phyloP scores from a whole-genome alignment of 2,113 vertebrate species.

The Callopanchax toddi region DNA sequence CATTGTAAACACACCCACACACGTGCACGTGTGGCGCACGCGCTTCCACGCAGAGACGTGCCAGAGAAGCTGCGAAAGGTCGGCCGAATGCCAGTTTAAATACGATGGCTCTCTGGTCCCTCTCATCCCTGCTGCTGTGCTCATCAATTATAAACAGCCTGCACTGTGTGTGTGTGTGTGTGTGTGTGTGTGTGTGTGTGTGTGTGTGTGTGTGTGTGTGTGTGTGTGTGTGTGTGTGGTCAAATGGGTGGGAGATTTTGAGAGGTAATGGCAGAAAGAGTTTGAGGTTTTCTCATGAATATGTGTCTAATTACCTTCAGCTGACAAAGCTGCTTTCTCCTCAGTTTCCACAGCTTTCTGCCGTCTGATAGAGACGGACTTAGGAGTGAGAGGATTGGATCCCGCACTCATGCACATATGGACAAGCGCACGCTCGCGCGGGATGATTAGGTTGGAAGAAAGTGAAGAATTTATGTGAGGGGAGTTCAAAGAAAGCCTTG shows the following conservation, averaged over 20 bases:
- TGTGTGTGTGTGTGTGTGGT: constrained; percentile 9
- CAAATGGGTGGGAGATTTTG: constrained; percentile 10
- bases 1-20: constrained; percentile 28
- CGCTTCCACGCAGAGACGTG: constrained; percentile 18
- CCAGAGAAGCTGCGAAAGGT: constrained; percentile 55
- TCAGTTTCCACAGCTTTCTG: background rate
- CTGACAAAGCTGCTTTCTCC: constrained; percentile 24
- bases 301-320: constrained; percentile 28
- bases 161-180: constrained; percentile 22
- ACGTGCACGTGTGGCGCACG: background rate
- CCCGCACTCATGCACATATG: background rate
- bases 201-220: background rate
- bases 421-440: background rate
- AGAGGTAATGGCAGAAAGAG: constrained; percentile 5
- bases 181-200: background rate
- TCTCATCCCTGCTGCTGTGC: constrained; percentile 57
- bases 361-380: constrained; percentile 7
- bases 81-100: constrained; percentile 57
- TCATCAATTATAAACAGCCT: constrained; percentile 72
- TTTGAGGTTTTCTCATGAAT: constrained; percentile 25
- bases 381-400: constrained; percentile 4
- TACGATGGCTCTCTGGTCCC: constrained; percentile 36
- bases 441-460: constrained; percentile 17
- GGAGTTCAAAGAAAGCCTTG: constrained; percentile 31
- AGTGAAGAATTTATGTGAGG: constrained; percentile 18